Base-by-base conservation (phyloP, 2,888 invertebrate genomes). In the Cactoblastis cactorum region DNA sequence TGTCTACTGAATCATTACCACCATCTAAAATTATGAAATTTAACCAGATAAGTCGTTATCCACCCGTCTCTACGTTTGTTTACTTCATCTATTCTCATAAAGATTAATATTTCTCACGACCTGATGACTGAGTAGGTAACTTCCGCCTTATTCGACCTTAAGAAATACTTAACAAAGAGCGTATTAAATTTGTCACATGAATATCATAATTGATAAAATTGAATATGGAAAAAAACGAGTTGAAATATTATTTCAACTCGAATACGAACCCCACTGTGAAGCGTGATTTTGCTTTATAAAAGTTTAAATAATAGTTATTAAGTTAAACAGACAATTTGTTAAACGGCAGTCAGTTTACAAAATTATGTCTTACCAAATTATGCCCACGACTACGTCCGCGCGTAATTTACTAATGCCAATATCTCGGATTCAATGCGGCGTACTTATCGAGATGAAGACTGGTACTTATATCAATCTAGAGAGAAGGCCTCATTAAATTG, bases 111-210 rank as follows among this genome's bases (percentile, higher is more conserved):
- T 12, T 2, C 8, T 24, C 14, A 41, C 41, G 41, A 8, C 14
- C 6, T 24, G 22, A 28, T 28, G 28, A 28, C 8, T 6, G 8
- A 9, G 8, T 28, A n/a, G n/a, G 8, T 28, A 8, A 6, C 28
- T 28, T 28, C 28, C 28, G 3, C 28, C 3, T 9, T 9, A 28
- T 28, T 24, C n/a, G 28, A 28, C 24, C 24, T 14, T 24, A 43
- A 28, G 15, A 43, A 28, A 43, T 8, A 28, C 24, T 28, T 3
- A 17, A 43, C 17, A 43, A 43, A 43, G 8, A 17, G 15, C 28
- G 15, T 3, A 50, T 48, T 49, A 15, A 24, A 43, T 43, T 41
- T 22, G 34, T 50, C 28, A n/a, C 12, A 24, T 35, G 33, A 50
- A 34, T 41, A 22, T 28, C 15, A n/a, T n/a, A n/a, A n/a, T n/a